These are phyloP conservation scores for Tyrophagus putrescentiae DNA, from an alignment of 1,140 invertebrate genomes.

Conservation along the genomic window DNA sequence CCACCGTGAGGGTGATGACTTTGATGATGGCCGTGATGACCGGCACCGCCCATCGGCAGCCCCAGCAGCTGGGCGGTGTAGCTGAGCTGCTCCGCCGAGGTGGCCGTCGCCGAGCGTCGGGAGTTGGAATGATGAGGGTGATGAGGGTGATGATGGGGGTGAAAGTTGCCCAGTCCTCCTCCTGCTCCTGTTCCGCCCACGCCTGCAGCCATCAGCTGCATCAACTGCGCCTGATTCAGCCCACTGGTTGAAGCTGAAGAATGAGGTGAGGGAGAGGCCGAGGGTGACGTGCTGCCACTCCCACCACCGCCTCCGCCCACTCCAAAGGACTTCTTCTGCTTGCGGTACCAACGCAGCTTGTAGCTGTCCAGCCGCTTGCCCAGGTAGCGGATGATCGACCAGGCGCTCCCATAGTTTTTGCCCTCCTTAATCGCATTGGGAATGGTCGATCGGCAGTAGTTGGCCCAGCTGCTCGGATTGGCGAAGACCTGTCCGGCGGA, in stretches of 20 bases:
- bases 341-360: constrained; percentile 64
- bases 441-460: constrained; percentile 52
- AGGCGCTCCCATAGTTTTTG: constrained; percentile 71
- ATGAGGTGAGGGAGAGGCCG: background rate
- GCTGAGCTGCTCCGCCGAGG: too few relatives aligned
- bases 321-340: constrained; percentile 34
- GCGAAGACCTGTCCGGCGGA: constrained; percentile 71
- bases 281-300: background rate
- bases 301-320: background rate
- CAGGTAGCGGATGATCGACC: constrained; percentile 62
- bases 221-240: background rate
- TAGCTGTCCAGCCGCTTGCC: constrained; percentile 71
- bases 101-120: too few relatives aligned
- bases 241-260: background rate
- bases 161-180: too few relatives aligned
- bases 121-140: background rate
- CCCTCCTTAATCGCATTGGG: constrained; percentile 45
- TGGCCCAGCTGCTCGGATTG: constrained; percentile 80
- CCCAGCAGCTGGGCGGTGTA: too few relatives aligned
- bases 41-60: too few relatives aligned
- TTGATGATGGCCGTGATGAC: too few relatives aligned
- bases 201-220: too few relatives aligned
- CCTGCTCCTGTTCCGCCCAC: too few relatives aligned
- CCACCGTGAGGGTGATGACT: too few relatives aligned
- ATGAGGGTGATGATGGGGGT: background rate